Conservation (phyloP, 2,113 vertebrate genomes). For the Pelusios castaneus region DNA sequence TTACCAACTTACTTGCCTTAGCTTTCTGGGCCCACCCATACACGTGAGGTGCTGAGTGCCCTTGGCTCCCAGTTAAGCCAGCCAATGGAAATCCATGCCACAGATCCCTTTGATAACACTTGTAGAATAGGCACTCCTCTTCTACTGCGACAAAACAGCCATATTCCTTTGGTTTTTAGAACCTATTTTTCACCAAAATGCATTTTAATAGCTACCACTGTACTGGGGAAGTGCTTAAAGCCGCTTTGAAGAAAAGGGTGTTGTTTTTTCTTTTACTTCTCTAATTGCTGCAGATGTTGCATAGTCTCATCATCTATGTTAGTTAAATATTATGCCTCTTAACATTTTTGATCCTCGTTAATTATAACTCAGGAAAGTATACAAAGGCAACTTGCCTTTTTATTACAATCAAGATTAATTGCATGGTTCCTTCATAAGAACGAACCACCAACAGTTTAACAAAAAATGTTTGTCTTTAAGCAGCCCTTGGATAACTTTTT, state of each 20-base stretch:
- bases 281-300: constrained; percentile 74
- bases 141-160: background rate
- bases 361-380: constrained; percentile 81
- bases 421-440: constrained; percentile 80
- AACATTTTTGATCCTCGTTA: constrained; percentile 88
- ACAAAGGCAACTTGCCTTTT: constrained; percentile 79
- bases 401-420: constrained; percentile 87
- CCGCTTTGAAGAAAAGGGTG: constrained; percentile 35
- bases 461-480: constrained; percentile 84
- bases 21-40: background rate
- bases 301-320: constrained; percentile 63
- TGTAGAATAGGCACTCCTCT: background rate
- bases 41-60: background rate
- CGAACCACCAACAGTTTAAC: constrained; percentile 83
- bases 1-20: background rate
- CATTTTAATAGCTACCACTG: background rate
- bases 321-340: constrained; percentile 78
- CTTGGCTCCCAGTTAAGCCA: background rate
- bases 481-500: constrained; percentile 74
- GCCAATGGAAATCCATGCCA: background rate
- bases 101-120: background rate
- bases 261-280: constrained; percentile 53
- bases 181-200: background rate
- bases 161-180: background rate
- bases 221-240: background rate